Evolutionary conservation across 2,113 vertebrate species (phyloP).

Genomic region (Hemicordylus capensis): DNA sequence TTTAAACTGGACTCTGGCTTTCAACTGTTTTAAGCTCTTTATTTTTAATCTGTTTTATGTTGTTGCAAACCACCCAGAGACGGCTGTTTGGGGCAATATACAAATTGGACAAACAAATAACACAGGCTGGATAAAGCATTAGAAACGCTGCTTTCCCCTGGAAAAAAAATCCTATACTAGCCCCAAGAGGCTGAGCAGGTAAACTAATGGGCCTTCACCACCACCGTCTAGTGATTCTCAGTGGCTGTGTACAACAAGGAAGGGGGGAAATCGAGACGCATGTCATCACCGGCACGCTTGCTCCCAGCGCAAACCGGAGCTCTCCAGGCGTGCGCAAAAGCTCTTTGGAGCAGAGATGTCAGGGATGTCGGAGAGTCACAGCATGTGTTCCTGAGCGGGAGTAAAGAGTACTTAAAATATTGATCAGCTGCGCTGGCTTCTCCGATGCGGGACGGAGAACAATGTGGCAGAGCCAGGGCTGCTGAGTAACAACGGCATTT

Average conservation of each 20-base stretch:
- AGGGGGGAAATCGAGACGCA: background rate
- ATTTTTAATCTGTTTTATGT: too few species aligned
- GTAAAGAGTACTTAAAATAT: constrained; percentile 11
- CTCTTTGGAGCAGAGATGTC: constrained; percentile 19
- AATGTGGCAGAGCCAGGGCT: background rate
- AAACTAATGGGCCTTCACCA: background rate
- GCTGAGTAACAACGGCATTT: background rate
- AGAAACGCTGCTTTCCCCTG: background rate
- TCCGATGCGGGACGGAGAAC: background rate
- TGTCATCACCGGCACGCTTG: background rate
- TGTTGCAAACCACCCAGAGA: too few species aligned
- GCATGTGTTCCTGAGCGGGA: background rate
- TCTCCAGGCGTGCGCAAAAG: constrained; percentile 10
- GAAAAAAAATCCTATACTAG: background rate
- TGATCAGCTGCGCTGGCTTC: background rate
- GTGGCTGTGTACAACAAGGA: background rate
- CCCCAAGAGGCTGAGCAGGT: background rate
- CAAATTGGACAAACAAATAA: too few species aligned
- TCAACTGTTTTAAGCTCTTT: too few species aligned
- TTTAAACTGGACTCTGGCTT: too few species aligned
- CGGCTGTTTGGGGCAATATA: too few species aligned
- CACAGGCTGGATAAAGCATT: background rate
- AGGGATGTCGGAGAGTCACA: constrained; percentile 1
- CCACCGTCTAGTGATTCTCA: background rate
- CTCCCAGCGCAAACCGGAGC: background rate